A percentile compares a stretch with the other conserved stretches of the same genome.
Evolutionary conservation across 2,797 vertebrate genomes (phyloP).

Genomic region (Bradypodion ventrale): DNA sequence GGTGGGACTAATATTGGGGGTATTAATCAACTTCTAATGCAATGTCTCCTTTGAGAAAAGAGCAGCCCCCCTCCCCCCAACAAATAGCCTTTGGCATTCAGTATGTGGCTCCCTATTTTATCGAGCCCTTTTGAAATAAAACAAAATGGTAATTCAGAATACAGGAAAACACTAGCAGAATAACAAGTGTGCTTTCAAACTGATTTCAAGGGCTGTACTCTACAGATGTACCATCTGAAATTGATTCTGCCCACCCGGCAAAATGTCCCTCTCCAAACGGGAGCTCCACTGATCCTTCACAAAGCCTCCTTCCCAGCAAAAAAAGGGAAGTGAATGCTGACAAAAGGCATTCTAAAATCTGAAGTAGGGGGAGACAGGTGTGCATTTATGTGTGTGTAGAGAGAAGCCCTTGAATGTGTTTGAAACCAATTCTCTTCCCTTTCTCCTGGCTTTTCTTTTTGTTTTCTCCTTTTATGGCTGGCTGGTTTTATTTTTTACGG

Average conservation of each 20-base stretch:
- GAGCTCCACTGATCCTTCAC: not conserved
- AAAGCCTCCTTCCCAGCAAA: not conserved
- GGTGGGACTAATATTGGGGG: not conserved
- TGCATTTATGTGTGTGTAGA: not conserved
- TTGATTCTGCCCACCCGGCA: slow-evolving; percentile 1
- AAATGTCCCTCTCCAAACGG: not conserved
- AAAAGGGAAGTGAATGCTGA: not conserved
- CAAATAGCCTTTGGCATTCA: no score
- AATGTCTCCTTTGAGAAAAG: not conserved
- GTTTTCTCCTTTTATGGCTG: not conserved
- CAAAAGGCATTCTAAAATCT: not conserved
- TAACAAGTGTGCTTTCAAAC: not conserved
- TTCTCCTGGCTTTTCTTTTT: not conserved
- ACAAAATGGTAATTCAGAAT: not conserved
- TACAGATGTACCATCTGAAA: not conserved
- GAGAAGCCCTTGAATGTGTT: not conserved
- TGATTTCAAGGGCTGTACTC: not conserved
- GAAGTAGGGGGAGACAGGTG: not conserved
- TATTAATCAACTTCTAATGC: no score
- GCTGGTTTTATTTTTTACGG: not conserved
- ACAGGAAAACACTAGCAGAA: not conserved
- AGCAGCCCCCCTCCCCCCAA: not conserved
- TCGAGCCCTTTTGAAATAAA: not conserved
- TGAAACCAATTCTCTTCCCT: not conserved
- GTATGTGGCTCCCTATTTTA: not conserved